Conservation (phyloP, 2,888 invertebrate species). For the Machimus rusticus region DNA sequence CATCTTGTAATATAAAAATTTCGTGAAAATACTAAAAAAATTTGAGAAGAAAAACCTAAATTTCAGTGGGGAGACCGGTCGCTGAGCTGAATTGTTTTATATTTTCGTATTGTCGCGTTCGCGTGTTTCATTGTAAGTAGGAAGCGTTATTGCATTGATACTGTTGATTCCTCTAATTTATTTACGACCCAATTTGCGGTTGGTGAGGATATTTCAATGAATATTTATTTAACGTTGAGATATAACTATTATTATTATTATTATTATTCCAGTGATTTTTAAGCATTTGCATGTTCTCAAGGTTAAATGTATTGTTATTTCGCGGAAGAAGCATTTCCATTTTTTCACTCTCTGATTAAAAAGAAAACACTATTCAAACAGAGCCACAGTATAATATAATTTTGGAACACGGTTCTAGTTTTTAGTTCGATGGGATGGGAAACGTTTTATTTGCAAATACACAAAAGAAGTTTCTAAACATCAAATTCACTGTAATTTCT, state of each 20-base stretch:
- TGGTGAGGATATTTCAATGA: conserved; percentile 11
- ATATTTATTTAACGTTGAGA: conserved; percentile 12
- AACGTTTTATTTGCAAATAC: neutral
- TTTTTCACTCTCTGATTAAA: neutral
- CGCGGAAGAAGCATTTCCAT: neutral
- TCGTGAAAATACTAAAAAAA: conserved; percentile 15
- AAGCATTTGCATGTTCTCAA: neutral
- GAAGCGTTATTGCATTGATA: neutral
- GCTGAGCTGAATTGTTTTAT: neutral
- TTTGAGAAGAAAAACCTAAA: conserved; percentile 16
- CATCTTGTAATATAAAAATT: conserved; percentile 38
- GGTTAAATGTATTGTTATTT: neutral
- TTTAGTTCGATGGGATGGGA: neutral
- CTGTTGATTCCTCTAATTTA: conserved; percentile 8
- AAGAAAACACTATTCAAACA: neutral
- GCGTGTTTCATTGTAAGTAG: neutral
- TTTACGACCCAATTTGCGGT: neutral
- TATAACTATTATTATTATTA: neutral
- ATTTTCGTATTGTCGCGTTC: neutral
- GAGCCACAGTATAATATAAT: neutral
- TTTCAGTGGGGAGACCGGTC: conserved; percentile 25
- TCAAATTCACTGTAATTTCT: conserved; percentile 49
- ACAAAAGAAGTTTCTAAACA: conserved; percentile 11
- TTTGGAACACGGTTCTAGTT: neutral
- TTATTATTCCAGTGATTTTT: neutral